phyloP scores from a whole-genome alignment of 2,888 invertebrate genomes.

The Coecobrya sp. region DNA sequence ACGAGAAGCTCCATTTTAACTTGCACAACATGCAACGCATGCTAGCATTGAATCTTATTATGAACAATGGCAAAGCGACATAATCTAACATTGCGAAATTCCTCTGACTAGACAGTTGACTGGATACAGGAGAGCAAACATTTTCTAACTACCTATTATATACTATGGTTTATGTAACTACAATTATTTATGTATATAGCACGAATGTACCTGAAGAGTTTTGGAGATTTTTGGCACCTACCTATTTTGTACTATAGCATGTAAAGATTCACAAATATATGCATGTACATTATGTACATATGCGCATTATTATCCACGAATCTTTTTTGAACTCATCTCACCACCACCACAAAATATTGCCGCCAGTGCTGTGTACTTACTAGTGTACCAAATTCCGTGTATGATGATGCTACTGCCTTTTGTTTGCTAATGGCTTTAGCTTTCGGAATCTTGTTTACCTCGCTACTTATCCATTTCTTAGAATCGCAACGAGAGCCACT shows the following conservation, averaged over 20 bases:
- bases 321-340: background rate
- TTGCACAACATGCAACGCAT: background rate
- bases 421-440: slow-evolving; percentile 54
- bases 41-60: background rate
- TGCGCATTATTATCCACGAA: slow-evolving; percentile 1
- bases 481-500: slow-evolving; percentile 29
- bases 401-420: background rate
- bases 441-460: slow-evolving; percentile 19
- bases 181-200: no score
- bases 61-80: background rate
- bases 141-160: no score
- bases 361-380: background rate
- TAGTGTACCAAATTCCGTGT: background rate
- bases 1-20: background rate
- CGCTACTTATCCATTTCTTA: slow-evolving; percentile 6
- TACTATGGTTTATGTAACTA: no score
- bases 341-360: background rate
- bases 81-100: no score
- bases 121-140: no score
- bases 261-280: background rate
- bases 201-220: no score
- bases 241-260: no score
- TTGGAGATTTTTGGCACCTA: no score
- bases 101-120: no score
- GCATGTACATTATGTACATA: background rate